Percentiles rank a stretch among this genome's conserved stretches.
Evolutionary conservation across 2,888 invertebrate species (phyloP).

Genomic region (Glaucopsyche alexis): DNA sequence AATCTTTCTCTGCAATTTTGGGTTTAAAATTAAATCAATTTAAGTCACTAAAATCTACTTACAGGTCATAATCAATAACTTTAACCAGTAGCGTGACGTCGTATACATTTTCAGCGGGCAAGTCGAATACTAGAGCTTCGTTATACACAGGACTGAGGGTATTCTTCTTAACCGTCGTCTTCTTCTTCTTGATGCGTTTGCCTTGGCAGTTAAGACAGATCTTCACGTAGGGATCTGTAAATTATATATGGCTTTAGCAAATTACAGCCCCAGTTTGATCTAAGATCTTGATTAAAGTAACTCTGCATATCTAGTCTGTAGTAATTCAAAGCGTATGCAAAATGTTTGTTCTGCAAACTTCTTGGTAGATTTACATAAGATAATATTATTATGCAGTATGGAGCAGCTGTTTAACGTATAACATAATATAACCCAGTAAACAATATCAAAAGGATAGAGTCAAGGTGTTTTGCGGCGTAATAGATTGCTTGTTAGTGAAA

Average conservation of each 20-base stretch:
- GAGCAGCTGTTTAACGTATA: not conserved
- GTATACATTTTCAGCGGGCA: constrained; percentile 89
- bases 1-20: too few species aligned
- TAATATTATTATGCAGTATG: not conserved
- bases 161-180: constrained; percentile 93
- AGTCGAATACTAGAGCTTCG: constrained; percentile 95
- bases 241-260: constrained; percentile 27
- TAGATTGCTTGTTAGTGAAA: not conserved
- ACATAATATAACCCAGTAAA: not conserved
- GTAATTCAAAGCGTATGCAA: not conserved
- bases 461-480: not conserved
- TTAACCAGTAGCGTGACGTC: constrained; percentile 91
- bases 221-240: constrained; percentile 94
- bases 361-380: constrained; percentile 2
- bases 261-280: not conserved
- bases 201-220: constrained; percentile 92
- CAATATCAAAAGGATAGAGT: not conserved
- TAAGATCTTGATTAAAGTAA: not conserved
- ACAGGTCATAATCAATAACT: constrained; percentile 95
- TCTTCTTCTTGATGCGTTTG: constrained; percentile 95
- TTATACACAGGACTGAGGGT: constrained; percentile 95
- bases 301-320: not conserved
- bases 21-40: too few species aligned
- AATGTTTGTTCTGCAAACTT: not conserved
- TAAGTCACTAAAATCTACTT: constrained; percentile 44